These are phyloP conservation scores for Atherinomorus stipes DNA, from an alignment of 2,113 vertebrate species.

Conservation along the genomic window DNA sequence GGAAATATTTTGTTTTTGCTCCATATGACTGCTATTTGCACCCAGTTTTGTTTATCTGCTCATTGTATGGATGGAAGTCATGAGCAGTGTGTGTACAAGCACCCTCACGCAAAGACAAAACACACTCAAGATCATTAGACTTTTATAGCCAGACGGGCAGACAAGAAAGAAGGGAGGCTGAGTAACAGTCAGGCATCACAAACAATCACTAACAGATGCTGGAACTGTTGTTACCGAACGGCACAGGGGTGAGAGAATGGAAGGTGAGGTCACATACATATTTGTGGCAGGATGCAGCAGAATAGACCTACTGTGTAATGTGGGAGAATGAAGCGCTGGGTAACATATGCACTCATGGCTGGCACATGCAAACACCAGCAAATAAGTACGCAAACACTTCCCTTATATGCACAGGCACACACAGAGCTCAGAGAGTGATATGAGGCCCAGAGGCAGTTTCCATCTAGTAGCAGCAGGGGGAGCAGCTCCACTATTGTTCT, in stretches of 20 bases:
- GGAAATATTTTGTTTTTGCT: slow-evolving; percentile 29
- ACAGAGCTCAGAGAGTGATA: slow-evolving; percentile 22
- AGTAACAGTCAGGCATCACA: slow-evolving; percentile 54
- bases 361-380: slow-evolving; percentile 36
- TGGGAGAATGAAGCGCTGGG: slow-evolving; percentile 23
- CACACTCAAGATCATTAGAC: slow-evolving; percentile 53
- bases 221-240: slow-evolving; percentile 40
- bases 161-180: slow-evolving; percentile 46
- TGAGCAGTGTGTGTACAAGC: neutral
- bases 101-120: slow-evolving; percentile 12
- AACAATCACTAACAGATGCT: slow-evolving; percentile 71
- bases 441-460: slow-evolving; percentile 79
- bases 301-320: slow-evolving; percentile 59
- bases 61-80: neutral
- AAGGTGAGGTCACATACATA: slow-evolving; percentile 71
- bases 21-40: slow-evolving; percentile 18
- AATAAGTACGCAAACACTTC: slow-evolving; percentile 22
- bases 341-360: slow-evolving; percentile 48
- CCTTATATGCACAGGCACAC: neutral
- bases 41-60: slow-evolving; percentile 14
- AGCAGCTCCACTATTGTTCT: slow-evolving; percentile 93
- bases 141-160: slow-evolving; percentile 64
- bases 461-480: slow-evolving; percentile 90
- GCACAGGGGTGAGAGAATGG: slow-evolving; percentile 59
- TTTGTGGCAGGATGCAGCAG: slow-evolving; percentile 65